Percentiles rank a stretch among this genome's conserved stretches.
Conservation (phyloP, 1,140 invertebrate species). For the Potamilus streckersoni region DNA sequence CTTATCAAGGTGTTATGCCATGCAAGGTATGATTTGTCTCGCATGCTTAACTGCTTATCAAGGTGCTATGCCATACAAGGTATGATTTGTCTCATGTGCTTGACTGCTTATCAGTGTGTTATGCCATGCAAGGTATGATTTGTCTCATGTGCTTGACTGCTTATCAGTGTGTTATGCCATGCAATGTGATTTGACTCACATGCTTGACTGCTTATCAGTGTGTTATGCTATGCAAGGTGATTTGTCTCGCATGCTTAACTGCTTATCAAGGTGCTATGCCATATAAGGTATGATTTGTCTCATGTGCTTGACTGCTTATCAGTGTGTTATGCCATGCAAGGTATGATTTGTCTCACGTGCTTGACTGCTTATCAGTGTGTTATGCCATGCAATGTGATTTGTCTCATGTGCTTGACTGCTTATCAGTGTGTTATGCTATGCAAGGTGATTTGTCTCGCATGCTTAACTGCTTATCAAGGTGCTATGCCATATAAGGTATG, state of each 20-base stretch:
- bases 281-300: not conserved
- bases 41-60: not conserved
- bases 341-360: not conserved
- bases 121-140: constrained; percentile 1
- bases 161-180: not conserved
- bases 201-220: constrained; percentile 11
- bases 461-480: constrained; percentile 6
- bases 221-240: constrained; percentile 1
- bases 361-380: too few relatives aligned
- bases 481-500: not conserved
- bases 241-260: constrained; percentile 19
- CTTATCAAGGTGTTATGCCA: constrained; percentile 70
- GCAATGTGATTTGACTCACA: too few relatives aligned
- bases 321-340: not conserved
- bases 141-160: constrained; percentile 15
- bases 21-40: constrained; percentile 61
- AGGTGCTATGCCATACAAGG: not conserved
- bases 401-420: too few relatives aligned
- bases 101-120: constrained; percentile 4
- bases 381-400: too few relatives aligned
- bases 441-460: not conserved
- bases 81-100: constrained; percentile 8
- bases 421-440: too few relatives aligned
- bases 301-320: constrained; percentile 8
- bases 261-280: not conserved